Evolutionary conservation across 2,888 invertebrate species (phyloP).

Genomic region (Erebia palarica): DNA sequence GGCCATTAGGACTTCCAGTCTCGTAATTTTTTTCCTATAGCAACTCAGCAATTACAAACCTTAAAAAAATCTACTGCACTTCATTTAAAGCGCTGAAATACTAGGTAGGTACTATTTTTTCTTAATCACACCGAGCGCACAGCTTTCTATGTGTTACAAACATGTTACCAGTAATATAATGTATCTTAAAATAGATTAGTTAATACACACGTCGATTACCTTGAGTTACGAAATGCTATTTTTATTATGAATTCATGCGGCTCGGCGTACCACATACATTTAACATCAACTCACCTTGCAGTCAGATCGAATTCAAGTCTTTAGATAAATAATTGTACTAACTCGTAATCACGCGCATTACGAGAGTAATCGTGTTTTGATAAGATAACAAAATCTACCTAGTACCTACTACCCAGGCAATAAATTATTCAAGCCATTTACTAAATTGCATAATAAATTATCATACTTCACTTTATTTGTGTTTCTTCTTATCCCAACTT

Average conservation of each 20-base stretch:
- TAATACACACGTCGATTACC: slow-evolving; percentile 43
- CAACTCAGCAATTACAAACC: too few relatives aligned
- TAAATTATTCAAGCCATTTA: too few relatives aligned
- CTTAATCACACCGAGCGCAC: background rate
- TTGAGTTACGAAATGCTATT: slow-evolving; percentile 46
- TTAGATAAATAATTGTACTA: background rate
- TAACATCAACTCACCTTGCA: slow-evolving; percentile 29
- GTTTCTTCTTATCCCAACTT: too few relatives aligned
- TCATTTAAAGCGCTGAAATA: too few relatives aligned
- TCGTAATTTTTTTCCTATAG: too few relatives aligned
- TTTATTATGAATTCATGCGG: slow-evolving; percentile 45
- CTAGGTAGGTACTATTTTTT: background rate
- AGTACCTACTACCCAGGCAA: background rate
- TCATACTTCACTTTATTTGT: too few relatives aligned
- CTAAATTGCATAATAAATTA: too few relatives aligned
- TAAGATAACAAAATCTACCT: background rate
- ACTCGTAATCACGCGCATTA: background rate
- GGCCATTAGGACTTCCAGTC: too few relatives aligned
- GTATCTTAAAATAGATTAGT: slow-evolving; percentile 38
- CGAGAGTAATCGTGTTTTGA: slow-evolving; percentile 11
- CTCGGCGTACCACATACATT: slow-evolving; percentile 30
- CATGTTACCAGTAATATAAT: slow-evolving; percentile 20
- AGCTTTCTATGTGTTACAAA: slow-evolving; percentile 16
- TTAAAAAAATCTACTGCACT: too few relatives aligned
- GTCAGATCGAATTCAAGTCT: slow-evolving; percentile 24